These are phyloP conservation scores for Drosophila melanica DNA, from an alignment of 1,140 invertebrate genomes.

Conservation along the genomic window DNA sequence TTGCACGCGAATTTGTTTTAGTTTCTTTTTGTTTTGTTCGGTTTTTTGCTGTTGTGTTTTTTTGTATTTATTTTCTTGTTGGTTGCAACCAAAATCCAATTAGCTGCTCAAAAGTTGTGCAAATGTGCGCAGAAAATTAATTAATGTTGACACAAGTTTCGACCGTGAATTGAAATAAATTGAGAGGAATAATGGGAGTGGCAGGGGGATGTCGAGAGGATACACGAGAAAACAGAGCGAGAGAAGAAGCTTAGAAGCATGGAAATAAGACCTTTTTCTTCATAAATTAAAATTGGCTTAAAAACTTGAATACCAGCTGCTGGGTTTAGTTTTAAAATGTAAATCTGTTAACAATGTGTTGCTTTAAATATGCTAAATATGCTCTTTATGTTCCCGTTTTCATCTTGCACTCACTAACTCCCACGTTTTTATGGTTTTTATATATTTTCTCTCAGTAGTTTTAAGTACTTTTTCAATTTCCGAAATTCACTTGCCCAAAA, in stretches of 20 bases:
- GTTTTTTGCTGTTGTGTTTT: background rate
- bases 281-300: background rate
- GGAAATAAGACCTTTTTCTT: background rate
- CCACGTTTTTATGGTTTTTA: background rate
- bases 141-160: conserved; percentile 79
- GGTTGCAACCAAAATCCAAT: conserved; percentile 74
- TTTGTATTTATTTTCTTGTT: conserved; percentile 24
- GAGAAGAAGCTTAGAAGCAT: background rate
- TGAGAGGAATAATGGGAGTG: background rate
- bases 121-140: conserved; percentile 77
- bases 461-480: conserved; percentile 30
- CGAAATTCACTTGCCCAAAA: conserved; percentile 18
- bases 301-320: no score
- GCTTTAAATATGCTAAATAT: no score
- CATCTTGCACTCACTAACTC: no score
- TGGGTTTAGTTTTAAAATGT: no score
- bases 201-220: background rate
- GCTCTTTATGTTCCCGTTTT: no score
- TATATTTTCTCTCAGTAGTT: background rate
- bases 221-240: background rate
- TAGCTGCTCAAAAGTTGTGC: conserved; percentile 79
- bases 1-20: conserved; percentile 75
- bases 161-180: conserved; percentile 58
- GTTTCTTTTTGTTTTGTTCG: conserved; percentile 45
- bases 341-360: no score